These are phyloP conservation scores for Crambe crambe DNA, from an alignment of 37 sponge, comb jelly and placozoan species.

Conservation along the genomic window DNA sequence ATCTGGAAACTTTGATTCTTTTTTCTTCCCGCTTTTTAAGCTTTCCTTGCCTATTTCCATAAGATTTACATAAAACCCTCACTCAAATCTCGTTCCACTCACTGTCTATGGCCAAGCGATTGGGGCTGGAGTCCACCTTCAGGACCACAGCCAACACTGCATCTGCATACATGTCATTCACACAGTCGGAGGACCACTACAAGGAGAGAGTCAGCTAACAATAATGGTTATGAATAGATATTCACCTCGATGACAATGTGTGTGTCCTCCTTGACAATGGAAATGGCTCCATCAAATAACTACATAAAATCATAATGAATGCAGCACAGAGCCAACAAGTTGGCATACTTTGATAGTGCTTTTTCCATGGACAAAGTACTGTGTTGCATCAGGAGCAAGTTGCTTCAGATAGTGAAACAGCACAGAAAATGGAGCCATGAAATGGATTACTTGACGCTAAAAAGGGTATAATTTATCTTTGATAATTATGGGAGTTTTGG, in stretches of 20 bases:
- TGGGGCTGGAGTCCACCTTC: conserved; percentile 44
- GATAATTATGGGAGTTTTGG: too few relatives aligned
- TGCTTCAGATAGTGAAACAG: conserved; percentile 63
- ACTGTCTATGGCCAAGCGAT: background rate
- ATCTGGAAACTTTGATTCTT: conserved; percentile 38
- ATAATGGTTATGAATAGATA: background rate
- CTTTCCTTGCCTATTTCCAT: background rate
- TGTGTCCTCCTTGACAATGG: conserved; percentile 54
- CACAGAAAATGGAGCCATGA: conserved; percentile 70
- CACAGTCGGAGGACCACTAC: conserved; percentile 86
- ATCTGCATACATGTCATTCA: conserved; percentile 98
- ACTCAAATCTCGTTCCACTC: background rate
- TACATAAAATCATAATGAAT: conserved; percentile 10
- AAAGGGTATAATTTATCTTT: too few relatives aligned
- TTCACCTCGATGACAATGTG: conserved; percentile 54
- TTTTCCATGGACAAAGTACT: conserved; percentile 41
- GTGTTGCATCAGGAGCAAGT: conserved; percentile 67
- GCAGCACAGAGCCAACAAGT: too few relatives aligned
- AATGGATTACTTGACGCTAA: conserved; percentile 75
- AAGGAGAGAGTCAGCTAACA: background rate
- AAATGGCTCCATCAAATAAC: conserved; percentile 70
- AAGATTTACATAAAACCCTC: background rate
- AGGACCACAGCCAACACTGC: conserved; percentile 89
- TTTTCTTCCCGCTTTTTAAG: conserved; percentile 3
- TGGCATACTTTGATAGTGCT: conserved; percentile 42